Base-by-base conservation (phyloP, 2,113 vertebrate species). In the Psilopsiagon aurifrons region DNA sequence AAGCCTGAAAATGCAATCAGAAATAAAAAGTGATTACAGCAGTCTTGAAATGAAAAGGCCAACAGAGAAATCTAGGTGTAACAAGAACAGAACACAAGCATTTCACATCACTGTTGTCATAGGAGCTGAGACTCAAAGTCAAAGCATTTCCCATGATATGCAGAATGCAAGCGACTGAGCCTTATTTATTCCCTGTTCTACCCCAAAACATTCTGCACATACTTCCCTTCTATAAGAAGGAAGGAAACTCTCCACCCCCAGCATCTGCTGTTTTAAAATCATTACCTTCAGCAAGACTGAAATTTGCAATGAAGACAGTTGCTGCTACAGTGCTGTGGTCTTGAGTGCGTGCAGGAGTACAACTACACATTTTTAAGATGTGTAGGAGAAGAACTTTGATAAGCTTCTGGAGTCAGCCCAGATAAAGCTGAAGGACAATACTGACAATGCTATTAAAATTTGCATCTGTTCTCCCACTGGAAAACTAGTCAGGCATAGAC, bases 401-500 rank as follows among this genome's bases (percentile, higher is more conserved):
- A 85, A 93, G 91, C 46, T 86, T 37, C 80, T 84, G 55, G 71
- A 95, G 57, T 62, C 77, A 70, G 37, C n/a, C 85, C n/a, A 87
- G 74, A 93, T 69, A 92, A 91, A 88, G 68, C 52, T 96, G 91
- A 95, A 96, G 94, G 92, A 94, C 91, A 92, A 33, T 29, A 83
- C 59, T 83, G 80, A 87, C 92, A 83, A 51, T 10, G 33, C 77
- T 70, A 59, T 94, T 95, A 88, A 84, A 95, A 94, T 73, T 62
- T 89, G 67, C 91, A 95, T 91, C 95, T 96, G 85, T 86, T 96
- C 74, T 96, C 94, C 87, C 73, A 31, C 70, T 89, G 83, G 94
- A 92, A 89, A 96, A 95, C 85, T 25, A 92, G 74, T 87, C 71
- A 92, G 88, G 95, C 94, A 84, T 75, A 76, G 95, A 89, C 44